Evolutionary conservation across 2,113 vertebrate genomes (phyloP), one percentile per base, ranked within the genome.

Genomic region (Sceloporus undulatus): DNA sequence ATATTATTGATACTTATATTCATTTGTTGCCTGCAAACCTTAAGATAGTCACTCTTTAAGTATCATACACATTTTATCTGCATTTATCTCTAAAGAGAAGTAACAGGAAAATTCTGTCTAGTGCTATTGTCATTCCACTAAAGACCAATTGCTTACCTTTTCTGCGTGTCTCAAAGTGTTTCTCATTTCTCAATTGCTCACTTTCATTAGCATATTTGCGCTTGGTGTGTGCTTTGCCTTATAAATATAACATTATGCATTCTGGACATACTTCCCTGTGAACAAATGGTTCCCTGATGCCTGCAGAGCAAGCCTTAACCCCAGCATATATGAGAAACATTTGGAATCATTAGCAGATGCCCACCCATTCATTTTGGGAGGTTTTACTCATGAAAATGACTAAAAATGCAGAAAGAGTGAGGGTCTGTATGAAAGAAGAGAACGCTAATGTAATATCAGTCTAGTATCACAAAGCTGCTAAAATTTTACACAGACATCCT

Each of bases 121-220:
- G 14, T 59, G 34, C 23, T 59, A 42, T 59, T 77, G 34, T 76
- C 73, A 85, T 85, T 85, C 56, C 56, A n/a, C 34, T 81, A 62
- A 75, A 59, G 66, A 19, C 56, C 10, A 56, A 29, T 38, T 38
- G 52, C 19, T 74, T 62, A 40, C 71, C 25, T 85, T 75, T 76
- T 65, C 59, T 38, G 56, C 25, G 42, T 48, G 38, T 85, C 73
- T 65, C 73, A 65, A 29, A 77, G 73, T 7, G 25, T 14, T 14
- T 62, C 8, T 76, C 74, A 38, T 76, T 85, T 85, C 74, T 62
- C 52, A 65, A 42, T 65, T 65, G 73, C 25, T 85, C 68, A 27
- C 68, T 71, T 71, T 71, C 73, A 42, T 62, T 85, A 85, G 73
- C 84, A 77, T 77, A 77, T 40, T 21, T n/a, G 73, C 25, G 62